Percentiles rank a stretch among this genome's conserved stretches.
phyloP scores from a whole-genome alignment of 2,888 invertebrate species.

The Petrophora chlorosata region DNA sequence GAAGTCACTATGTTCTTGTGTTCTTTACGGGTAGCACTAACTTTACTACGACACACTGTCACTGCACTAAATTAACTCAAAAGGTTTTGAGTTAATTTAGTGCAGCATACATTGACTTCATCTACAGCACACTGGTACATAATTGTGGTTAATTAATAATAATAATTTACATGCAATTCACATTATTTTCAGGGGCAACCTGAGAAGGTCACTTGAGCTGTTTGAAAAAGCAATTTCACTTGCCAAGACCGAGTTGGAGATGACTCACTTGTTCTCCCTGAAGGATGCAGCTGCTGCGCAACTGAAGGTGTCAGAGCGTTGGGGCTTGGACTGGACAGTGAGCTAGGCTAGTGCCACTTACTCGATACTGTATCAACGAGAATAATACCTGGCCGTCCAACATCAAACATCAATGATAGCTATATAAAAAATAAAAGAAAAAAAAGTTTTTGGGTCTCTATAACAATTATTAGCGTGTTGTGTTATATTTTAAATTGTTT shows the following conservation, averaged over 20 bases:
- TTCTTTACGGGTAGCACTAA: too few species aligned
- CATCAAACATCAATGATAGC: conserved; percentile 7
- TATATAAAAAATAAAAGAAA: conserved; percentile 9
- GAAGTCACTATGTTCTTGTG: too few species aligned
- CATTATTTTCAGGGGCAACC: conserved; percentile 88
- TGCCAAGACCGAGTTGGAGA: conserved; percentile 93
- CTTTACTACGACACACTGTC: too few species aligned
- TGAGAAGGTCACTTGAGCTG: conserved; percentile 91
- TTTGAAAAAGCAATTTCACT: conserved; percentile 95
- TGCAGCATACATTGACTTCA: too few species aligned
- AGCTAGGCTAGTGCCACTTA: conserved; percentile 61
- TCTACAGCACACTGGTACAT: not conserved
- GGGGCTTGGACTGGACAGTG: conserved; percentile 86
- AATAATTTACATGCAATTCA: conserved; percentile 30
- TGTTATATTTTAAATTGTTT: conserved; percentile 26
- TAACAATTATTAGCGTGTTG: conserved; percentile 12
- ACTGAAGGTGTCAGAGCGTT: conserved; percentile 89
- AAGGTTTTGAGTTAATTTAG: too few species aligned
- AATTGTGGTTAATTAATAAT: too few species aligned
- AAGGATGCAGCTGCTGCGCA: conserved; percentile 96
- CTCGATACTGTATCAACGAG: conserved; percentile 53
- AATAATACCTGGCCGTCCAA: conserved; percentile 61
- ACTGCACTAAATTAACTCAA: too few species aligned
- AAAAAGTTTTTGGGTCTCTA: conserved; percentile 1
- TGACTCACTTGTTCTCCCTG: conserved; percentile 95